A percentile compares a stretch with the other conserved stretches of the same genome.
These are phyloP conservation scores for Pelobates fuscus DNA, from an alignment of 2,113 vertebrate genomes.

Conservation along the genomic window DNA sequence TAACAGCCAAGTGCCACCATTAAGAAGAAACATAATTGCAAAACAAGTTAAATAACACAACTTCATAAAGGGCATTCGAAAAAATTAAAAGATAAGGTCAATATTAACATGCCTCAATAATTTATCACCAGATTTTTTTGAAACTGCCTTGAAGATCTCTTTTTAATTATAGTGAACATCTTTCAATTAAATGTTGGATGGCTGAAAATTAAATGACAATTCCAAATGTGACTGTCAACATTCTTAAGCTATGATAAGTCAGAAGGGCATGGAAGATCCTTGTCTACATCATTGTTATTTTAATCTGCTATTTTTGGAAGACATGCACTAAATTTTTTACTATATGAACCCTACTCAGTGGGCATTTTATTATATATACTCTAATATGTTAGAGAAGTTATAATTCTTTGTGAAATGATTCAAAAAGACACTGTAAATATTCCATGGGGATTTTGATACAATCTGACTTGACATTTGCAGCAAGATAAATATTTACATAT, in stretches of 20 bases:
- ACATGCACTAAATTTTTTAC: too few relatives aligned
- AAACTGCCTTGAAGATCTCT: slow-evolving; percentile 56
- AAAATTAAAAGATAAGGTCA: slow-evolving; percentile 48
- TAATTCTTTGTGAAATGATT: too few relatives aligned
- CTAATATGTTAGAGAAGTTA: too few relatives aligned
- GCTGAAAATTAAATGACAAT: slow-evolving; percentile 58
- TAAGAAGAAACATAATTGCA: background rate
- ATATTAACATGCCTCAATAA: slow-evolving; percentile 45
- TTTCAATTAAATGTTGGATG: slow-evolving; percentile 57
- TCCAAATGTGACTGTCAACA: slow-evolving; percentile 48
- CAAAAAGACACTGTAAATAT: too few relatives aligned
- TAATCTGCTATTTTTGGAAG: too few relatives aligned
- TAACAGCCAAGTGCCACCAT: background rate
- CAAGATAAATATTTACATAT: too few relatives aligned
- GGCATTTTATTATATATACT: too few relatives aligned
- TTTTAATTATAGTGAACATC: slow-evolving; percentile 60
- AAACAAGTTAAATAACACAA: too few relatives aligned
- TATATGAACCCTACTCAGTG: too few relatives aligned
- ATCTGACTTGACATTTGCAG: too few relatives aligned
- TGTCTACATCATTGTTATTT: background rate
- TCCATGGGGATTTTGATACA: too few relatives aligned
- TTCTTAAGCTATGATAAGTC: slow-evolving; percentile 51
- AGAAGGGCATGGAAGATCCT: slow-evolving; percentile 41
- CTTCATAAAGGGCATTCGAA: slow-evolving; percentile 14
- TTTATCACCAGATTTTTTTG: slow-evolving; percentile 54